Conservation (phyloP, 2,797 vertebrate species). For the Odontamblyopus lacepedii region DNA sequence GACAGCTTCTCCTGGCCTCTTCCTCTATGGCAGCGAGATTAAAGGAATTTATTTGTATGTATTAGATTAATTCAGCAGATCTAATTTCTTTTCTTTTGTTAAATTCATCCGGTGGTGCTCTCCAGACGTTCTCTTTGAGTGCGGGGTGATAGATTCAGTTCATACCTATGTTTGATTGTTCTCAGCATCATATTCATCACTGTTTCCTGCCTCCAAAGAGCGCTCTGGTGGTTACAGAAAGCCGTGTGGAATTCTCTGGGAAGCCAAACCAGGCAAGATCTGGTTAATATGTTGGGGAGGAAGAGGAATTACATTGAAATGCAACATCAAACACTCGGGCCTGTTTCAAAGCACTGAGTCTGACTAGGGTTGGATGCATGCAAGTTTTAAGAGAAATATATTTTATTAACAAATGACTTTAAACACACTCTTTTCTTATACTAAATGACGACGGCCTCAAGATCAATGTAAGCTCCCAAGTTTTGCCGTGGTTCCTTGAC, state of each 20-base stretch:
- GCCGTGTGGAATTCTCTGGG: conserved; percentile 52
- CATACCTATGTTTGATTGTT: conserved; percentile 74
- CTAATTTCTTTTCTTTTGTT: conserved; percentile 59
- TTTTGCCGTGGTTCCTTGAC: conserved; percentile 41
- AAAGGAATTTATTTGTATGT: conserved; percentile 73
- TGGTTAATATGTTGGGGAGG: conserved; percentile 73
- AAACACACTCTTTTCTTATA: conserved; percentile 8
- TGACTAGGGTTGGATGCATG: conserved; percentile 37
- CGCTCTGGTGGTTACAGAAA: conserved; percentile 55
- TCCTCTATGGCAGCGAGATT: conserved; percentile 70
- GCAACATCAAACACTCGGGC: conserved; percentile 67
- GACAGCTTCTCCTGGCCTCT: conserved; percentile 55
- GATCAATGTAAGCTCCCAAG: conserved; percentile 39
- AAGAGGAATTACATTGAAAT: conserved; percentile 63
- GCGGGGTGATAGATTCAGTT: conserved; percentile 70
- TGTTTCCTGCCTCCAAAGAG: conserved; percentile 49
- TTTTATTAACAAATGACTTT: conserved; percentile 54
- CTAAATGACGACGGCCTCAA: conserved; percentile 17
- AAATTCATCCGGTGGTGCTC: conserved; percentile 62
- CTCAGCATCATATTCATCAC: conserved; percentile 75
- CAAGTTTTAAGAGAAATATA: conserved; percentile 46
- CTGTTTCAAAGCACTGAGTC: conserved; percentile 66
- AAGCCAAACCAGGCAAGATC: conserved; percentile 58
- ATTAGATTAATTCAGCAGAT: conserved; percentile 68
- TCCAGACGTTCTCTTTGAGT: conserved; percentile 64